Base-by-base conservation (phyloP, 2,797 vertebrate species). In the Darevskia mixta region DNA sequence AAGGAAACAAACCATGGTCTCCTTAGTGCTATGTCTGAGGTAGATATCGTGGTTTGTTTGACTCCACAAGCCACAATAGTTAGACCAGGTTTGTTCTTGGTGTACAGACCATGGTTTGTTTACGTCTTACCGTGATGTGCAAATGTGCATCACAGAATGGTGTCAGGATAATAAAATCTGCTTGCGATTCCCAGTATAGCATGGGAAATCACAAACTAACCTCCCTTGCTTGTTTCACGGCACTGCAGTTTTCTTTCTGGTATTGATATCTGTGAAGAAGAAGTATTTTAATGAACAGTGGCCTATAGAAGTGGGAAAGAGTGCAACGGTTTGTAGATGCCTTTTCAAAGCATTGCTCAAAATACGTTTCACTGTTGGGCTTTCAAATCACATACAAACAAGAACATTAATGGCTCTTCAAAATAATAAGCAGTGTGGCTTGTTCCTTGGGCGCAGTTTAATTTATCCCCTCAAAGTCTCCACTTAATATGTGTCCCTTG, bases 401-500 rank as follows among this genome's bases (percentile, higher is more conserved):
- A 82, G 83, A 87, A 15, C 67, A 91, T 88, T 85, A 89, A 15
- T 86, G 80, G 87, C 27, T 90, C 86, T 90, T 43, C 1, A 83
- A 27, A 93, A 29, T 58, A 86, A 91, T 20, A 25, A 49, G 64
- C 82, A 85, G 73, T 17, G 90, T 80, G 89, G 41, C n/a, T 86
- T 89, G 82, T 89, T 90, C 92, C 87, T 90, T n/a, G 82, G 73
- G 81, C 73, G 3, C 27, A 75, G 38, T 84, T 83, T 89, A 92
- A 95, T 88, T 90, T 93, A 43, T 89, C 87, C 86, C 71, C 38
- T 20, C 25, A 18, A 87, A 90, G 79, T 29, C 71, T 93, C 83
- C 88, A 61, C 85, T 93, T 88, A 91, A 88, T 43, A 90, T 64
- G 88, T 93, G 91, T 76, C 91, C 94, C 84, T 92, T 92, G 90